phyloP scores from a whole-genome alignment of 2,113 vertebrate species.

The Eupsittula cactorum region DNA sequence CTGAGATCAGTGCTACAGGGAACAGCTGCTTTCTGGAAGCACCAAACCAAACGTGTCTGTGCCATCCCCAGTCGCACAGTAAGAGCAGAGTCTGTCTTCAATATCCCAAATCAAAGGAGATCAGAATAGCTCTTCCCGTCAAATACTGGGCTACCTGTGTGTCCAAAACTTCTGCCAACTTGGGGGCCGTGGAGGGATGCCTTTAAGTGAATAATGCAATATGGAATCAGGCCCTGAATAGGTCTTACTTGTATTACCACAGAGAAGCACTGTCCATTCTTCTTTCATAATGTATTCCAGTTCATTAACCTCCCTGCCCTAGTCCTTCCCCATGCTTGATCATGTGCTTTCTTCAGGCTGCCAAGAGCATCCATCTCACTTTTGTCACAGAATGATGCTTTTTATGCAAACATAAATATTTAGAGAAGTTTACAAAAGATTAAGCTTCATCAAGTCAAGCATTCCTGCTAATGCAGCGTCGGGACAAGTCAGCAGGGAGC shows the following conservation, averaged over 20 bases:
- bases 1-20: background rate
- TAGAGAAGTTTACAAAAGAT: conserved; percentile 44
- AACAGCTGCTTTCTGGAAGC: background rate
- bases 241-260: background rate
- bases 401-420: conserved; percentile 39
- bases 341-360: background rate
- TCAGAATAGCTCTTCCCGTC: background rate
- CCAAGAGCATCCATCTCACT: conserved; percentile 11
- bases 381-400: background rate
- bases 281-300: background rate
- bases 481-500: background rate
- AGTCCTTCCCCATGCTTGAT: background rate
- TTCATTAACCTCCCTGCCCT: background rate
- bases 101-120: background rate
- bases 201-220: background rate
- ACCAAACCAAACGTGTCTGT: background rate
- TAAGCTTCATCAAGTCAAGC: background rate
- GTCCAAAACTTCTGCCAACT: background rate
- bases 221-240: background rate
- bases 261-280: background rate
- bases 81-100: background rate
- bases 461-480: background rate
- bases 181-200: background rate
- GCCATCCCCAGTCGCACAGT: background rate
- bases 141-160: background rate